Percentiles rank a stretch among this genome's conserved stretches.
Conservation (phyloP, 1,140 invertebrate genomes). For the Drosophila rhopaloa region DNA sequence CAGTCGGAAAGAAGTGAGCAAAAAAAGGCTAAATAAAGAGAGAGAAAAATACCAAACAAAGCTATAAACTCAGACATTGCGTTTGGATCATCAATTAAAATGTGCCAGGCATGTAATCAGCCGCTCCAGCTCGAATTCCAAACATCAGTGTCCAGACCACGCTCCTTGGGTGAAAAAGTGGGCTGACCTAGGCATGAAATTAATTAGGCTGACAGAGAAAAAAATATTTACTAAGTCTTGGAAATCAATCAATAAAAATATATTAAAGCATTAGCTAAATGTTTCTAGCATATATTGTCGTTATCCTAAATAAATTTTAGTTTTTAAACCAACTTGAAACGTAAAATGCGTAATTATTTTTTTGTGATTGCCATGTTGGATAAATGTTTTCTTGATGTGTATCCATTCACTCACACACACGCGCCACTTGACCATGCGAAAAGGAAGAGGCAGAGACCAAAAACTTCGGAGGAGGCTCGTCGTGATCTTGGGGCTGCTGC, state of each 20-base stretch:
- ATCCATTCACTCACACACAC: slow-evolving; percentile 19
- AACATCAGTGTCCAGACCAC: slow-evolving; percentile 11
- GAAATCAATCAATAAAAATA: too few relatives aligned
- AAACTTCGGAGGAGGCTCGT: slow-evolving; percentile 72
- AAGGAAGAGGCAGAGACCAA: slow-evolving; percentile 23
- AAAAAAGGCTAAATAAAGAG: slow-evolving; percentile 13
- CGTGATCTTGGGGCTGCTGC: slow-evolving; percentile 51
- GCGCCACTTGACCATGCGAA: slow-evolving; percentile 54
- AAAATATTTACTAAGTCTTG: neutral
- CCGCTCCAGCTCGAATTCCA: slow-evolving; percentile 38
- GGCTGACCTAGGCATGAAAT: slow-evolving; percentile 45
- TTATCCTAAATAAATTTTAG: neutral
- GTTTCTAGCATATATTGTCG: too few relatives aligned
- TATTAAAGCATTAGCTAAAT: too few relatives aligned
- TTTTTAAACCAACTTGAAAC: neutral
- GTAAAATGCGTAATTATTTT: too few relatives aligned
- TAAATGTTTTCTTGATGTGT: slow-evolving; percentile 27
- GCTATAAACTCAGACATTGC: slow-evolving; percentile 44
- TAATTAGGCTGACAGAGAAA: slow-evolving; percentile 33
- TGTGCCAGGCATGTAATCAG: slow-evolving; percentile 60
- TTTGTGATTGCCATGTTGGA: neutral
- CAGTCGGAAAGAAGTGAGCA: slow-evolving; percentile 35
- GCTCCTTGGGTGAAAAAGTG: slow-evolving; percentile 30
- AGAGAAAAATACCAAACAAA: slow-evolving; percentile 44
- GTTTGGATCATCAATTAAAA: slow-evolving; percentile 72